Base-by-base conservation (phyloP, 2,797 vertebrate species). In the Acanthurus lineatus region DNA sequence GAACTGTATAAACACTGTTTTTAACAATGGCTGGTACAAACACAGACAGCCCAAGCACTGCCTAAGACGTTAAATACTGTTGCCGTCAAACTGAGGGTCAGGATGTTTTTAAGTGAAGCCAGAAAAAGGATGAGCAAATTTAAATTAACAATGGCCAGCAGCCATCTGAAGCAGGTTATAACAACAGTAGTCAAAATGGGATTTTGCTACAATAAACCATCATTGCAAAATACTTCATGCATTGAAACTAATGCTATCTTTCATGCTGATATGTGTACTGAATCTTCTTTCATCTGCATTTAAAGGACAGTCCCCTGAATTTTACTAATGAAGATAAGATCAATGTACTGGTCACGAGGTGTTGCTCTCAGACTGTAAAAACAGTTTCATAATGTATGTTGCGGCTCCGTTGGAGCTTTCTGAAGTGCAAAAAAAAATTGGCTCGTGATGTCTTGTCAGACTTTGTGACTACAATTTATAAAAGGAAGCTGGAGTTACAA, bases 281-380 rank as follows among this genome's bases (percentile, higher is more conserved):
- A 57, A 49, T 42, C 58, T 45, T 22, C 20, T 47, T 62, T 11
- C 28, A 45, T 60, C 47, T 52, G 45, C 53, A 38, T 65, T 65
- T 52, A 71, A 64, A 28, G n/a, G n/a, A 2, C 40, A 47, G 58
- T 47, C 14, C 14, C 3, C 28, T 49, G 40, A 35, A 22, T 47
- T 73, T 57, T 15, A 60, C 17, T 53, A 20, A 52, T 52, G 25
- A 28, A 45, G 19, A 14, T 56, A 14, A 8, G 9, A 38, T 53
- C n/a, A 40, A 49, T 22, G 40, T 17, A 38, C 19, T 38, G 9
- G 17, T 65, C 47, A 14, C 4, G n/a, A 20, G 6, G n/a, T 9
- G n/a, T 6, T 20, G 5, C 7, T 9, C 15, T 9, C 14, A 22
- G 60, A 45, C 20, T 4, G 60, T 25, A 4, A 19, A 47, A 20